Evolutionary conservation across 2,113 vertebrate genomes (phyloP).

Genomic region (Vanacampus margaritifer): DNA sequence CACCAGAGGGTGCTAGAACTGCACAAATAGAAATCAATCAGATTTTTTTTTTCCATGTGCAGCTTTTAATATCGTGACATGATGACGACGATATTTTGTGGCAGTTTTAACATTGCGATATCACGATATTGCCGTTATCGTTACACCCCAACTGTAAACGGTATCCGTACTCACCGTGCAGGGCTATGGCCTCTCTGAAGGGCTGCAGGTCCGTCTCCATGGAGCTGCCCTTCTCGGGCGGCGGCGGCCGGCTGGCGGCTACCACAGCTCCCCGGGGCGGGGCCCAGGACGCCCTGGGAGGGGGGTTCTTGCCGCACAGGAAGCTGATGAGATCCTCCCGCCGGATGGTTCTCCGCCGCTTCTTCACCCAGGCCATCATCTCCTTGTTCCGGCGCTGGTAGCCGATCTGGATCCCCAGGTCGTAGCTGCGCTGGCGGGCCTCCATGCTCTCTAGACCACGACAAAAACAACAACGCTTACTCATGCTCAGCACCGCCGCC

Average conservation of each 20-base stretch:
- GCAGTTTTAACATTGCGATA: too few species aligned
- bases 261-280: slow-evolving; percentile 93
- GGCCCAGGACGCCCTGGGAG: slow-evolving; percentile 88
- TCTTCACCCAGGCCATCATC: slow-evolving; percentile 98
- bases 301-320: slow-evolving; percentile 95
- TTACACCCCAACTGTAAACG: not conserved
- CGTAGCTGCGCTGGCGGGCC: slow-evolving; percentile 91
- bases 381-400: slow-evolving; percentile 96
- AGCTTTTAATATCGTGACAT: too few species aligned
- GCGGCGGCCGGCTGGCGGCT: slow-evolving; percentile 85
- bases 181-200: slow-evolving; percentile 98
- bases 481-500: too few species aligned
- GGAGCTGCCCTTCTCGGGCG: slow-evolving; percentile 90
- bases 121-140: too few species aligned
- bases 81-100: too few species aligned
- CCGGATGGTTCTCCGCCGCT: slow-evolving; percentile 95
- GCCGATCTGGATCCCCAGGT: slow-evolving; percentile 95
- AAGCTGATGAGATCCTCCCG: slow-evolving; percentile 99
- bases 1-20: too few species aligned
- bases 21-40: too few species aligned
- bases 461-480: not conserved
- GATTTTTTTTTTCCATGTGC: too few species aligned
- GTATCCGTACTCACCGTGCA: slow-evolving; percentile 82
- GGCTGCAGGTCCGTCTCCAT: slow-evolving; percentile 98
- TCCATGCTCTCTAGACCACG: slow-evolving; percentile 85